Evolutionary conservation across 2,797 vertebrate species (phyloP).

Genomic region (Premnoplex brunnescens): DNA sequence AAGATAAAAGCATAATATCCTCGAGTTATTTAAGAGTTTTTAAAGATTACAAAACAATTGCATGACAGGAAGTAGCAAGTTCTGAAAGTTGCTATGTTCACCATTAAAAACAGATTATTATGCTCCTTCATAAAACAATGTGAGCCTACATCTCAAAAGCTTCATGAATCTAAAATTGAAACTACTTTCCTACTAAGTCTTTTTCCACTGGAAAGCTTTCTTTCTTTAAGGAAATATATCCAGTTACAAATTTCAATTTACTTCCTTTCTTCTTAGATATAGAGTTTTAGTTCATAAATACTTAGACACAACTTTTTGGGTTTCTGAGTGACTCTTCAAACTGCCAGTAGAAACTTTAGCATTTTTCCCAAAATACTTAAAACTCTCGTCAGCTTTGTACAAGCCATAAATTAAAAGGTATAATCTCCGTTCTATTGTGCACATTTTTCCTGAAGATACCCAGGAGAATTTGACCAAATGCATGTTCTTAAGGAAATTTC

Average conservation of each 20-base stretch:
- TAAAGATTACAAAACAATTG: not conserved
- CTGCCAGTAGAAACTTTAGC: not conserved
- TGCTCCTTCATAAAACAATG: not conserved
- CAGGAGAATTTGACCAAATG: not conserved
- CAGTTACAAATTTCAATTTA: not conserved
- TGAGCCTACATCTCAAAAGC: not conserved
- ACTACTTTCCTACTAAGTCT: not conserved
- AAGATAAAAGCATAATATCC: not conserved
- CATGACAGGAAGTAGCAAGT: not conserved
- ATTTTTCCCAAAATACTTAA: not conserved
- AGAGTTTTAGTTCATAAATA: not conserved
- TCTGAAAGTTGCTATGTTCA: not conserved
- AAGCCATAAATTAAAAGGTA: not conserved
- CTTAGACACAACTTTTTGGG: not conserved
- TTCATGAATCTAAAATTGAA: not conserved
- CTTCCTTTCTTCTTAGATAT: not conserved
- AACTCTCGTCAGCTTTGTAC: not conserved
- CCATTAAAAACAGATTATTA: not conserved
- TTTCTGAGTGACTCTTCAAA: not conserved
- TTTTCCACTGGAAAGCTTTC: not conserved
- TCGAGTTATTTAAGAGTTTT: not conserved
- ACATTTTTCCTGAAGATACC: not conserved
- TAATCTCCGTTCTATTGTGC: not conserved
- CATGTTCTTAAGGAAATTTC: not conserved
- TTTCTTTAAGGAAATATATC: not conserved